These are phyloP conservation scores for Dioctria rufipes DNA, from an alignment of 2,888 invertebrate genomes.

Conservation along the genomic window DNA sequence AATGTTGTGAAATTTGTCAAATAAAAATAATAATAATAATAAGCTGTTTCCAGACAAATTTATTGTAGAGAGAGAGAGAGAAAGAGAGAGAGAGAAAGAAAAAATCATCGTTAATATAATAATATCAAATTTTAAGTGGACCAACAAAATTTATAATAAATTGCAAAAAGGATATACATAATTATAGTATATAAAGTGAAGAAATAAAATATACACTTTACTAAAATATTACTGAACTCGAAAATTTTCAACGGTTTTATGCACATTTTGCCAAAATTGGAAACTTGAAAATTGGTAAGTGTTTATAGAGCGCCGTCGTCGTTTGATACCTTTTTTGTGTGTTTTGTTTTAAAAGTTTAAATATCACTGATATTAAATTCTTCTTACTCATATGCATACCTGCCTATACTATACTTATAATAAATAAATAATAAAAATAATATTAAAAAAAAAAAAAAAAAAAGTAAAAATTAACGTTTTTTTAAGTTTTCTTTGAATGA, in stretches of 20 bases:
- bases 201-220: too few species aligned
- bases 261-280: constrained; percentile 16
- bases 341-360: neutral
- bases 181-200: neutral
- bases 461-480: constrained; percentile 8
- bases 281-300: constrained; percentile 37
- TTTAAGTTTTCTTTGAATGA: neutral
- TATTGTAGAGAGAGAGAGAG: too few species aligned
- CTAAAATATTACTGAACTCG: neutral
- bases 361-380: too few species aligned
- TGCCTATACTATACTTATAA: too few species aligned
- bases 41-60: too few species aligned
- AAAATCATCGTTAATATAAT: too few species aligned
- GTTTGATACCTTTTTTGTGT: neutral
- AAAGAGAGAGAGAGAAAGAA: too few species aligned
- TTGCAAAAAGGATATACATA: neutral
- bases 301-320: neutral
- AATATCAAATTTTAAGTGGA: too few species aligned
- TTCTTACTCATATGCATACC: too few species aligned
- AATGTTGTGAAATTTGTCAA: too few species aligned
- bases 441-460: neutral
- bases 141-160: too few species aligned
- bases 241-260: neutral
- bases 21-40: too few species aligned
- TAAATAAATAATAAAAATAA: neutral